phyloP scores from a whole-genome alignment of 2,113 vertebrate species.

The Oreochromis aureus region DNA sequence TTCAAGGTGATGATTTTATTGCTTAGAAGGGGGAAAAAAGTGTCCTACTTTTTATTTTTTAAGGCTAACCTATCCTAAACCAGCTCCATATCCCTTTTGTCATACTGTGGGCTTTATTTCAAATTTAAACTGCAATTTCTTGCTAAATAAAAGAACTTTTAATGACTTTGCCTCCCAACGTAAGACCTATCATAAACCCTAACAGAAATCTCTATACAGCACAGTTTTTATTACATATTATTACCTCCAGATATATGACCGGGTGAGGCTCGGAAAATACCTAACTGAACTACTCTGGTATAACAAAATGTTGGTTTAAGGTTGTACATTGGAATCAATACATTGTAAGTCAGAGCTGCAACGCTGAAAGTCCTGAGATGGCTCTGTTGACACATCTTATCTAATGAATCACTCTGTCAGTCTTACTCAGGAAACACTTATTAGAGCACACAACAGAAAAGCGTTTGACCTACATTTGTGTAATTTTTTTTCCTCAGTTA shows the following conservation, averaged over 20 bases:
- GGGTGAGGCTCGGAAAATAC: not conserved
- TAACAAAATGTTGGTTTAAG: not conserved
- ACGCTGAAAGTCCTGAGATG: not conserved
- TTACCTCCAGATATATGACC: not conserved
- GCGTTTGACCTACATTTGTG: constrained; percentile 37
- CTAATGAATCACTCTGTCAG: constrained; percentile 39
- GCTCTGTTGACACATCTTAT: constrained; percentile 37
- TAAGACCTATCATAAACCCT: not conserved
- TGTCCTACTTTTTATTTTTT: not conserved
- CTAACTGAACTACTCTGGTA: not conserved
- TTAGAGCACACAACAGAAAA: constrained; percentile 32
- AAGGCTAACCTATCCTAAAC: not conserved
- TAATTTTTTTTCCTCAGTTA: not conserved
- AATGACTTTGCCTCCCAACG: not conserved
- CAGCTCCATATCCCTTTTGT: not conserved
- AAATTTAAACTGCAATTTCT: not conserved
- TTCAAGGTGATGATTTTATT: not conserved
- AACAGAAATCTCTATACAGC: not conserved
- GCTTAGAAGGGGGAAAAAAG: accelerated
- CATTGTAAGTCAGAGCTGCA: not conserved
- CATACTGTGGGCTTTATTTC: accelerated
- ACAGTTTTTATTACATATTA: not conserved
- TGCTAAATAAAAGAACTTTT: not conserved
- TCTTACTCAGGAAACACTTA: constrained; percentile 43
- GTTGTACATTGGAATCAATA: not conserved